These are phyloP conservation scores for Cryptotermes secundus DNA, from an alignment of 1,140 invertebrate genomes.

Conservation along the genomic window DNA sequence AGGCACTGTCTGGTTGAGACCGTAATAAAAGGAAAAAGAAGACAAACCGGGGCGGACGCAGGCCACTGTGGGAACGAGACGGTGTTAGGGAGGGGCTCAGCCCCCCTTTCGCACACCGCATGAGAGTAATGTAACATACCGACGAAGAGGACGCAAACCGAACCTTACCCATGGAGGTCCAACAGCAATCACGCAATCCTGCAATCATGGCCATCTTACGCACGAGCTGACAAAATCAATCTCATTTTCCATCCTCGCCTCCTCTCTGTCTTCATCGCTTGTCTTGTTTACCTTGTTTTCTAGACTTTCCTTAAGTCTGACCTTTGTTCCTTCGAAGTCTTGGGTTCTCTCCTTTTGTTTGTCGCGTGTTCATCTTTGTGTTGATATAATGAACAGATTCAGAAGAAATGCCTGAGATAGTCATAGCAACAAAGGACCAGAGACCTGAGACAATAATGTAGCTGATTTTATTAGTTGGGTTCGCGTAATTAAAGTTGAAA, in stretches of 20 bases:
- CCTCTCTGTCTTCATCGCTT: neutral
- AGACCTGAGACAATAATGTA: too few species aligned
- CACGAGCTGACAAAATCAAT: constrained; percentile 12
- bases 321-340: too few species aligned
- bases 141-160: neutral
- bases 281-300: constrained; percentile 15
- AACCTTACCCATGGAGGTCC: neutral
- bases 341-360: neutral
- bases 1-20: neutral
- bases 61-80: neutral
- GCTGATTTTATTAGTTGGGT: too few species aligned
- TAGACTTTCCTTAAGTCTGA: neutral
- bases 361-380: neutral
- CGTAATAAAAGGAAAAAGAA: neutral
- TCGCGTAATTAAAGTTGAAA: too few species aligned
- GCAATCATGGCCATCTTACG: neutral
- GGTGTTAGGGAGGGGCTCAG: neutral
- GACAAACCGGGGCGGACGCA: neutral
- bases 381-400: too few species aligned
- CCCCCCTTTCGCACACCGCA: neutral
- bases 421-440: too few species aligned
- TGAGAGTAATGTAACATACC: neutral
- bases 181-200: neutral
- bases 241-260: neutral
- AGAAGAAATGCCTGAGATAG: too few species aligned